Conservation (phyloP, 2,113 vertebrate genomes). For the Benthochromis sp. region DNA sequence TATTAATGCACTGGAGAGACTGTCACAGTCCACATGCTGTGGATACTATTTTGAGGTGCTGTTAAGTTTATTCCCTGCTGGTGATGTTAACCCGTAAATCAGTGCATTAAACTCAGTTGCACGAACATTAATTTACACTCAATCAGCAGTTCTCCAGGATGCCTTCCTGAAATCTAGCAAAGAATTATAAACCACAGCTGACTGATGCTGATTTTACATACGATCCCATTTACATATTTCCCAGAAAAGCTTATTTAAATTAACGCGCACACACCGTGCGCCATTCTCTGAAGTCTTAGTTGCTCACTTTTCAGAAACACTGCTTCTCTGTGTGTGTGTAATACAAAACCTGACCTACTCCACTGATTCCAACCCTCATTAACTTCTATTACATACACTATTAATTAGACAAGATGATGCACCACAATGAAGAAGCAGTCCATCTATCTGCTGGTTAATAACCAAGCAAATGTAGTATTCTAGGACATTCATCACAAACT, state of each 20-base stretch:
- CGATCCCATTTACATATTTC: not conserved
- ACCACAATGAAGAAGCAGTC: not conserved
- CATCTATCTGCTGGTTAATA: not conserved
- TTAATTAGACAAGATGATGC: not conserved
- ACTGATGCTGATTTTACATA: not conserved
- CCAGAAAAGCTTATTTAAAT: not conserved
- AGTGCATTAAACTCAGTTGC: not conserved
- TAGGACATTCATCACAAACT: not conserved
- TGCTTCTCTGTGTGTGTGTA: not conserved
- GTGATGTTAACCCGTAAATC: not conserved
- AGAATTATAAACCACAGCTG: not conserved
- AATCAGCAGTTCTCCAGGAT: not conserved
- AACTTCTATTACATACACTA: not conserved
- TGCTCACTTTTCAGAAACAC: not conserved
- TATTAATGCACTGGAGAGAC: not conserved
- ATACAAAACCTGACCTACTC: not conserved
- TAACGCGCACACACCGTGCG: not conserved
- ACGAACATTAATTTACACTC: not conserved
- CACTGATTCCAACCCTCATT: not conserved
- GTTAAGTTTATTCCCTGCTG: not conserved
- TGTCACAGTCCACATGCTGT: not conserved
- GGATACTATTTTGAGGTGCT: not conserved
- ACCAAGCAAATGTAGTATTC: not conserved
- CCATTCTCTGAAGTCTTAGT: not conserved
- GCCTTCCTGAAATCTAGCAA: not conserved